A percentile compares a stretch with the other conserved stretches of the same genome.
Evolutionary conservation across 2,888 invertebrate genomes (phyloP).

Genomic region (Stomorhina lunata): DNA sequence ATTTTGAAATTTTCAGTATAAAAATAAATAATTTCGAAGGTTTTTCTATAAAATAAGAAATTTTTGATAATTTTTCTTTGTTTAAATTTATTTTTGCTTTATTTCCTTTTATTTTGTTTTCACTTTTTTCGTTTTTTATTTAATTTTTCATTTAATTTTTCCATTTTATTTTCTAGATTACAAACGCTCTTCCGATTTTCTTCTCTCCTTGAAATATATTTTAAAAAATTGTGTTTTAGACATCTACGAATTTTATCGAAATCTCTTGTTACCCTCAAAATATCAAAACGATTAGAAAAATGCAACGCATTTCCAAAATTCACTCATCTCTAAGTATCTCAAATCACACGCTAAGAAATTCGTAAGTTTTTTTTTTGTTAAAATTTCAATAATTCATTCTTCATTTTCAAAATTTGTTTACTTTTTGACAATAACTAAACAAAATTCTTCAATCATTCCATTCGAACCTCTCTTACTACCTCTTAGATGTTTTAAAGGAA

Average conservation of each 20-base stretch:
- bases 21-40: no score
- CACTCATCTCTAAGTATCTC: neutral
- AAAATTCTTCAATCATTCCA: no score
- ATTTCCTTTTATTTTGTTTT: slow-evolving; percentile 20
- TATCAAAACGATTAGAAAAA: slow-evolving; percentile 7
- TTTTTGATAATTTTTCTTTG: slow-evolving; percentile 9
- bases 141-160: no score
- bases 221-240: slow-evolving; percentile 63
- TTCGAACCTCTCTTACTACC: no score
- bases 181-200: slow-evolving; percentile 59
- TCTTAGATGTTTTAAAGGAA: no score
- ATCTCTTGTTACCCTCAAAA: slow-evolving; percentile 56
- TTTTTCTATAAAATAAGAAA: neutral
- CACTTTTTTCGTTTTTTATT: neutral
- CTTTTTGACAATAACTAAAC: no score
- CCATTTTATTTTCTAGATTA: slow-evolving; percentile 57
- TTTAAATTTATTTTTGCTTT: slow-evolving; percentile 2
- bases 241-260: slow-evolving; percentile 66
- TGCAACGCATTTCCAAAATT: neutral
- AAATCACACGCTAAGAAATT: slow-evolving; percentile 20
- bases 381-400: neutral
- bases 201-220: slow-evolving; percentile 66
- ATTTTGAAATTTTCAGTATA: no score
- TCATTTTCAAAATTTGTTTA: no score
- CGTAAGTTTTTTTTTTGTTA: slow-evolving; percentile 40